Conservation (phyloP, 2,888 invertebrate genomes). For the Hydropsyche betteni region DNA sequence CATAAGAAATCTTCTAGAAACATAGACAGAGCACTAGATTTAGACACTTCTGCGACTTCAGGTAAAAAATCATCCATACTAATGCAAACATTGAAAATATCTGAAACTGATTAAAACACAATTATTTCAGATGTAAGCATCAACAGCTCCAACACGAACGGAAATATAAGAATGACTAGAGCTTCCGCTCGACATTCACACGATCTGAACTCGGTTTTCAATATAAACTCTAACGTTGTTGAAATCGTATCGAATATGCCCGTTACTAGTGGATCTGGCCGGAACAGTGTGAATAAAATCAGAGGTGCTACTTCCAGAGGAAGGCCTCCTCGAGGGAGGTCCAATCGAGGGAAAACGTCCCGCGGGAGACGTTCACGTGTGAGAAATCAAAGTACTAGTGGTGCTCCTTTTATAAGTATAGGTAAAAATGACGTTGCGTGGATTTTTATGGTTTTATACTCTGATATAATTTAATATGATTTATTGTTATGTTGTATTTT, state of each 20-base stretch:
- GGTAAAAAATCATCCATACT: not conserved
- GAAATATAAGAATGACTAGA: slow-evolving; percentile 8
- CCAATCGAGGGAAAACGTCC: slow-evolving; percentile 25
- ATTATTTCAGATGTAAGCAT: slow-evolving; percentile 26
- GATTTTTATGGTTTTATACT: no score
- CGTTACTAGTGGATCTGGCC: not conserved
- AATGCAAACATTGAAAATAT: no score
- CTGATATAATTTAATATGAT: no score
- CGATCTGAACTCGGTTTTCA: slow-evolving; percentile 16
- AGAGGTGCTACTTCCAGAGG: slow-evolving; percentile 34
- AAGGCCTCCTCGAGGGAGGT: slow-evolving; percentile 33
- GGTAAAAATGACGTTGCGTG: not conserved
- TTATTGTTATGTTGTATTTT: no score
- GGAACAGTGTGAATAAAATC: slow-evolving; percentile 15
- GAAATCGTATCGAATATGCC: slow-evolving; percentile 12
- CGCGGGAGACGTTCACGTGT: slow-evolving; percentile 34
- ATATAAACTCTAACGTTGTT: slow-evolving; percentile 10
- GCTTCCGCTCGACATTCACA: slow-evolving; percentile 11
- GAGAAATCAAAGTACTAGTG: slow-evolving; percentile 21
- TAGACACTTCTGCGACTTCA: slow-evolving; percentile 37
- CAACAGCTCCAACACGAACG: slow-evolving; percentile 28
- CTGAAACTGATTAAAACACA: no score
- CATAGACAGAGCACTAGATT: slow-evolving; percentile 24
- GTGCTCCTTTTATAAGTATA: slow-evolving; percentile 24
- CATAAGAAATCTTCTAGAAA: slow-evolving; percentile 36